phyloP scores from a whole-genome alignment of 2,113 vertebrate species.

The Dryoscopus gambensis region DNA sequence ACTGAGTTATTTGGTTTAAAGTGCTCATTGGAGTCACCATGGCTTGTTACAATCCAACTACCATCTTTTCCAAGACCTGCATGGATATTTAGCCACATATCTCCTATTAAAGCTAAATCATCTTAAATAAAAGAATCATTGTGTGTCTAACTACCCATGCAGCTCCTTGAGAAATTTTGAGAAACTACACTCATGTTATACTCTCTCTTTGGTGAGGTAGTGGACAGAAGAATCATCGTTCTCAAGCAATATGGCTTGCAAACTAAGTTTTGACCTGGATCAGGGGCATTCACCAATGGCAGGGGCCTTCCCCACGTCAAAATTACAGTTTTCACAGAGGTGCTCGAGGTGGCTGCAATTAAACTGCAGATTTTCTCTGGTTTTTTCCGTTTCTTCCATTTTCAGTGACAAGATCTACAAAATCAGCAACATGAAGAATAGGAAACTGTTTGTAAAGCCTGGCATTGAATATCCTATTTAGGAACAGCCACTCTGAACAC shows the following conservation, averaged over 20 bases:
- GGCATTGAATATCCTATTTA: neutral
- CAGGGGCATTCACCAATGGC: conserved; percentile 4
- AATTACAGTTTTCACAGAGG: conserved; percentile 24
- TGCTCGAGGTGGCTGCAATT: neutral
- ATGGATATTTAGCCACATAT: conserved; percentile 2
- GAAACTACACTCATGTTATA: neutral
- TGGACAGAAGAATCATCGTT: neutral
- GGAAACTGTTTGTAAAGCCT: conserved; percentile 6
- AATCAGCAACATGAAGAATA: neutral
- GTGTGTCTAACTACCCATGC: conserved; percentile 30
- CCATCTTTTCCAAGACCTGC: conserved; percentile 8
- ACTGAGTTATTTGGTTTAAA: neutral
- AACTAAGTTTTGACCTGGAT: neutral
- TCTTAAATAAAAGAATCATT: conserved; percentile 13
- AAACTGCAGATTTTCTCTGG: neutral
- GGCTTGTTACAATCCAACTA: neutral
- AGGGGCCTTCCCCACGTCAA: conserved; percentile 18
- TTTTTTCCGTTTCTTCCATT: too few relatives aligned
- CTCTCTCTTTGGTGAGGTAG: neutral
- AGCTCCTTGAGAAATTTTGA: conserved; percentile 12
- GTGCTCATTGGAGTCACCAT: neutral
- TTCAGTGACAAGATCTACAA: neutral
- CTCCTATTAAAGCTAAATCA: conserved; percentile 34
- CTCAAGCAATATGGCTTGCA: neutral
- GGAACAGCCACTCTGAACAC: neutral